Evolutionary conservation across 2,113 vertebrate genomes (phyloP).

Genomic region (Melanotaenia duboulayi): DNA sequence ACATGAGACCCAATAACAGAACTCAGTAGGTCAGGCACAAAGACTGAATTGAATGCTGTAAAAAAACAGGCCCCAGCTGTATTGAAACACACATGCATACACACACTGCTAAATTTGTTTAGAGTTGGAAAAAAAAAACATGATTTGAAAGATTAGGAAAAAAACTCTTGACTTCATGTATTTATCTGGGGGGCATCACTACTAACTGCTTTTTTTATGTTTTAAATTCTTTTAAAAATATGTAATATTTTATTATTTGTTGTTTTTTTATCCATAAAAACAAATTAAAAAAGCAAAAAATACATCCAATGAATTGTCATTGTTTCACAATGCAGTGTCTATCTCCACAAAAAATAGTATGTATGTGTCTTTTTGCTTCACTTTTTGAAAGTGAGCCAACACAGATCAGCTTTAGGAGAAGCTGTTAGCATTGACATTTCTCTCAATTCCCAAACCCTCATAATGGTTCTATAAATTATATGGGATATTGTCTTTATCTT

Average conservation of each 20-base stretch:
- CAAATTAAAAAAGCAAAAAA: no score
- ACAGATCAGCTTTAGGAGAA: neutral
- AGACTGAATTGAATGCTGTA: constrained; percentile 55
- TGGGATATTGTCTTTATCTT: constrained; percentile 4
- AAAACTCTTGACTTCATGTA: no score
- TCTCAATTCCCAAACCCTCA: constrained; percentile 13
- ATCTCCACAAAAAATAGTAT: neutral
- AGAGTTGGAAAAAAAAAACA: no score
- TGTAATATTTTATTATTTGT: no score
- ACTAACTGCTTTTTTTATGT: no score
- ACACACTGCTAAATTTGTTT: constrained; percentile 28
- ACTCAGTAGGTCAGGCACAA: constrained; percentile 57
- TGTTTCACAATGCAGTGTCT: neutral
- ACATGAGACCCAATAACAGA: constrained; percentile 56
- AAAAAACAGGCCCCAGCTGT: constrained; percentile 50
- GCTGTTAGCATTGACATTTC: neutral
- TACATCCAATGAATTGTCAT: no score
- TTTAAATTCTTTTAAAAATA: no score
- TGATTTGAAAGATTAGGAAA: no score
- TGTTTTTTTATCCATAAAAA: no score
- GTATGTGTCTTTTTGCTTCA: neutral
- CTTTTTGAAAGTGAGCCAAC: constrained; percentile 3
- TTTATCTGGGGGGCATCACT: no score
- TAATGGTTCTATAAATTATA: neutral
- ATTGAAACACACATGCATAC: constrained; percentile 7